A percentile compares a stretch with the other conserved stretches of the same genome.
phyloP scores from a whole-genome alignment of 2,797 vertebrate genomes.

The Sphenodon punctatus region DNA sequence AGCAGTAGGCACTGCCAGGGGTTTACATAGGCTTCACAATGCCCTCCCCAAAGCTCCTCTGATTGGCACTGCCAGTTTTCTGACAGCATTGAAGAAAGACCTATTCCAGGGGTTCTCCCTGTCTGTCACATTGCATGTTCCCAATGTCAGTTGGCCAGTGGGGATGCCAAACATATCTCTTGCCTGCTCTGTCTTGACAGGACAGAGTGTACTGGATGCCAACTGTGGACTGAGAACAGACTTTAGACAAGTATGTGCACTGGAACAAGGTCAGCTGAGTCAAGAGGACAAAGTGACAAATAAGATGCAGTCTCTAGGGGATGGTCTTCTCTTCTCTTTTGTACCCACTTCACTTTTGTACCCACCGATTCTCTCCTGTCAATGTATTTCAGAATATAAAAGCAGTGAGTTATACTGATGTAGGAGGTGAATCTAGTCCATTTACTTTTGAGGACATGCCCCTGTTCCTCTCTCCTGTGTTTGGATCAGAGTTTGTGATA shows the following conservation, averaged over 20 bases:
- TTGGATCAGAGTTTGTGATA: neutral
- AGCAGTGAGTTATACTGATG: neutral
- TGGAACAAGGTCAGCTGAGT: neutral
- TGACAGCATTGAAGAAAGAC: no score
- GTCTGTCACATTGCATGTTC: no score
- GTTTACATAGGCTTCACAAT: no score
- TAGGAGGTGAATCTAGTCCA: neutral
- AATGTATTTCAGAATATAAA: neutral
- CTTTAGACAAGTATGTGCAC: neutral
- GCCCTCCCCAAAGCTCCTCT: no score
- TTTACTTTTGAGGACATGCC: neutral
- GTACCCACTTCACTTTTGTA: neutral
- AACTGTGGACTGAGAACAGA: neutral
- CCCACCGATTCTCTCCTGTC: no score
- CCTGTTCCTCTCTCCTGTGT: neutral
- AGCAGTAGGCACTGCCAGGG: no score
- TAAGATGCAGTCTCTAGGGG: neutral
- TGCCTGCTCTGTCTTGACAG: no score
- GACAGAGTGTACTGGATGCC: no score
- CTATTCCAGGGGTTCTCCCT: no score
- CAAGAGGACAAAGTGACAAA: neutral
- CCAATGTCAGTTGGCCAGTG: no score
- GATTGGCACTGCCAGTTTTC: no score
- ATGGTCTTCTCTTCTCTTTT: slow-evolving; percentile 1
- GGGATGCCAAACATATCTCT: no score